Base-by-base conservation (phyloP, 1,140 invertebrate species). In the Ostrea edulis region DNA sequence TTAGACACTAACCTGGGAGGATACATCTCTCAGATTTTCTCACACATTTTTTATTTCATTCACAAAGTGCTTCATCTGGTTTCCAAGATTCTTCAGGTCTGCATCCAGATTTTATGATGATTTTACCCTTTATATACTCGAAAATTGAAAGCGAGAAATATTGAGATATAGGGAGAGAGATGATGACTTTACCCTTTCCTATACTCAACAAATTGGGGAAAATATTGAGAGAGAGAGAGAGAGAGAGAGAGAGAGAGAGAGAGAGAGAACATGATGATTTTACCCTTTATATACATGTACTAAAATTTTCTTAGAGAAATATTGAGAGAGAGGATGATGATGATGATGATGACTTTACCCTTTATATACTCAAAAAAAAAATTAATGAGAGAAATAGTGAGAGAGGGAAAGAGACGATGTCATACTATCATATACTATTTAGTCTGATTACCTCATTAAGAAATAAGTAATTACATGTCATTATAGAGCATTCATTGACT, bases 41-140 rank as follows among this genome's bases (percentile, higher is more conserved):
- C 68, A 77, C 68, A 77, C 68, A 77, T 77, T 77, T 77, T 77
- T 77, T 77, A 77, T 77, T 77, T 77, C 68, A 77, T 77, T 77
- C 68, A 77, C 68, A 77, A 77, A 77, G 68, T 35, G 68, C 68
- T 29, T 77, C 68, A 77, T 77, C 68, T 77, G 68, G 68, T 35
- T 77, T 77, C 25, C 11, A 25, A 29, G 25, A 77, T 77, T 77
- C 8, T 29, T 29, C 68, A 77, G 29, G 68, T 35, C 25, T 25
- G 14, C 22, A 14, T 77, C 17, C 25, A 77, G 9, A 77, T 35
- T 44, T 29, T 77, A 25, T 77, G 68, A 77, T 77, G 17, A 62
- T 20, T 44, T 44, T 44, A 44, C 35, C 35, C 35, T 44, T 44
- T 44, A 44, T 44, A 44, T 44, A 44, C 35, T 44, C 35, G 5